Conservation (phyloP, 2,797 vertebrate genomes). For the Acipenser transmontanus region DNA sequence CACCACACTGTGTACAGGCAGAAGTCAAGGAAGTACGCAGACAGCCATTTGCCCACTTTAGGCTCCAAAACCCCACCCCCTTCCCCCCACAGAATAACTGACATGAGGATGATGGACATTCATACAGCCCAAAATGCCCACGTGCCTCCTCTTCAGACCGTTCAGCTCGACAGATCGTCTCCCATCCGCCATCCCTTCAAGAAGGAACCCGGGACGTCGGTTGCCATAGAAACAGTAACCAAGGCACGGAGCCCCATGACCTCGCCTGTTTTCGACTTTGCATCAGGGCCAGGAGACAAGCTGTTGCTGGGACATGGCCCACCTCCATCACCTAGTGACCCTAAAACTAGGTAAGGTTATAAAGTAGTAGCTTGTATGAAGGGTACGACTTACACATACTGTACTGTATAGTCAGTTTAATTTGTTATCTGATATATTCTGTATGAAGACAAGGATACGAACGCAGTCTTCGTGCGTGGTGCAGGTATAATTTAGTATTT, state of each 20-base stretch:
- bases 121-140: constrained; percentile 59
- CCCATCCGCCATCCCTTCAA: constrained; percentile 68
- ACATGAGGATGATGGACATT: constrained; percentile 76
- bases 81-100: constrained; percentile 79
- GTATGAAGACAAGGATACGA: background rate
- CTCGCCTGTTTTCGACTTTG: constrained; percentile 56
- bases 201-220: constrained; percentile 44
- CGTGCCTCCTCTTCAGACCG: constrained; percentile 41
- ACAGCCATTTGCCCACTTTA: constrained; percentile 82
- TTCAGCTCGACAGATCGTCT: constrained; percentile 71
- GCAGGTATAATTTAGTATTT: too few species aligned
- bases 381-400: too few species aligned
- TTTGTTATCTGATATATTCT: too few species aligned
- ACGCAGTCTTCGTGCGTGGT: constrained; percentile 1
- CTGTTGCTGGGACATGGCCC: constrained; percentile 62
- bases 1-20: constrained; percentile 86
- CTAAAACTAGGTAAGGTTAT: constrained; percentile 79
- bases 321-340: constrained; percentile 59
- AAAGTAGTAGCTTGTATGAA: background rate
- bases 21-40: constrained; percentile 74
- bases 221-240: constrained; percentile 36
- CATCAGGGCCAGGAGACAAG: constrained; percentile 57
- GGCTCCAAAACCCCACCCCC: constrained; percentile 85
- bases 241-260: constrained; percentile 57
- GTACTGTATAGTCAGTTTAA: too few species aligned